Evolutionary conservation across 2,888 invertebrate genomes (phyloP).

Genomic region (Mythimna loreyi): DNA sequence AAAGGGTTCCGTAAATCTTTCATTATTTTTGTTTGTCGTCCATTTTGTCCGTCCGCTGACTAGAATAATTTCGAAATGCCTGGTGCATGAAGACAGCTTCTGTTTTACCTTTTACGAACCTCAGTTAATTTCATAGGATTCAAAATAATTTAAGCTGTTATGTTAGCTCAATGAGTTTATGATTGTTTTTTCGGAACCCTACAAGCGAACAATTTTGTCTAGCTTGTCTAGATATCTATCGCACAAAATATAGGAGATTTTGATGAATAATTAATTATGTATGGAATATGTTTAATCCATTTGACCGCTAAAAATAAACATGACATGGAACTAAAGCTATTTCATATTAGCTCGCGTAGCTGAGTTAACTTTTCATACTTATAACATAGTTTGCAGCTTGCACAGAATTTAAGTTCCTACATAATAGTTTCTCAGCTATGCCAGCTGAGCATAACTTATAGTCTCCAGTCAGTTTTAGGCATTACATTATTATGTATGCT

Average conservation of each 20-base stretch:
- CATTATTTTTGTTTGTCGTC: conserved; percentile 58
- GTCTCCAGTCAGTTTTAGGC: background rate
- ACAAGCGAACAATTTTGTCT: conserved; percentile 32
- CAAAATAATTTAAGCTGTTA: conserved; percentile 39
- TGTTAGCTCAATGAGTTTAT: conserved; percentile 66
- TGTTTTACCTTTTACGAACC: conserved; percentile 28
- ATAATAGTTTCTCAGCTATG: background rate
- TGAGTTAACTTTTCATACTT: background rate
- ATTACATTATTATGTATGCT: background rate
- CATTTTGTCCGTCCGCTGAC: conserved; percentile 68
- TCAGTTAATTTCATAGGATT: conserved; percentile 44
- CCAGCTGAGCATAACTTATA: background rate
- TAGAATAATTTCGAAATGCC: conserved; percentile 59
- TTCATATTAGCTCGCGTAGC: background rate
- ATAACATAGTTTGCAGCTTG: background rate
- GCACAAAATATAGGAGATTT: conserved; percentile 34
- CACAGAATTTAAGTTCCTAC: background rate
- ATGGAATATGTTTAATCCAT: background rate
- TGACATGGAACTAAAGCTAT: no score
- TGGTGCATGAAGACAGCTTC: conserved; percentile 51
- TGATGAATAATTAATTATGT: conserved; percentile 30
- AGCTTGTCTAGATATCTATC: conserved; percentile 29
- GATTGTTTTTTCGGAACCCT: conserved; percentile 62
- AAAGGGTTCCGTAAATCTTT: conserved; percentile 61
- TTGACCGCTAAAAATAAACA: no score